Base-by-base conservation (phyloP, 92 coral and sea anemone species). In the Virgularia gustaviana region DNA sequence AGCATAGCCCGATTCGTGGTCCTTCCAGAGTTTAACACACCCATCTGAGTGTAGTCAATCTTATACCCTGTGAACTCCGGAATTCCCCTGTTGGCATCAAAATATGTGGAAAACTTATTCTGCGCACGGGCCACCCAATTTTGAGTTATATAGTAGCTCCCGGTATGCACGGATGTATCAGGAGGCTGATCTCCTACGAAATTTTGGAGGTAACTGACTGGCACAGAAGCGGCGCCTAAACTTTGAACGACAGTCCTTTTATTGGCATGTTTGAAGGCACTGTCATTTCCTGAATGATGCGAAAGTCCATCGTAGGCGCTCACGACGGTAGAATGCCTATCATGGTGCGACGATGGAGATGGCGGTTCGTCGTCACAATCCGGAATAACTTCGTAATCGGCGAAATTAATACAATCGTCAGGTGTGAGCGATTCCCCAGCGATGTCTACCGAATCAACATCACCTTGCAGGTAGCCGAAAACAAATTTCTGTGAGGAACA, bases 81-180 rank as follows among this genome's bases (percentile, higher is more conserved):
- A 12, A 60, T 41, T 2, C 63, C 72, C 29, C 72, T 7, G 31
- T 65, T 43, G 4, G 34, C 72, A 43, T 65, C 30, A 24, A 41
- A 65, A 11, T 41, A 15, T 9, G 32, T 30, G 9, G 72, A 65
- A 49, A 39, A 65, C 6, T 34, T 35, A 41, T 45, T 41, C 6
- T 2, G 24, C 4, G 19, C 9, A 3, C 35, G 19, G 35, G 12
- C 30, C 55, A 19, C 15, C 35, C 25, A 34, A 27, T 42, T 6
- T 28, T n/a, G 20, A 30, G n/a, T 45, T 36, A n/a, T n/a, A n/a
- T n/a, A n/a, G n/a, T n/a, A n/a, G n/a, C n/a, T n/a, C n/a, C n/a
- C n/a, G n/a, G n/a, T n/a, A n/a, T n/a, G n/a, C n/a, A n/a, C n/a
- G n/a, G n/a, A n/a, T n/a, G n/a, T n/a, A n/a, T n/a, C n/a, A 52